Evolutionary conservation across 2,113 vertebrate genomes (phyloP), one percentile per base, ranked within the genome.

Genomic region (Arenaria interpres): DNA sequence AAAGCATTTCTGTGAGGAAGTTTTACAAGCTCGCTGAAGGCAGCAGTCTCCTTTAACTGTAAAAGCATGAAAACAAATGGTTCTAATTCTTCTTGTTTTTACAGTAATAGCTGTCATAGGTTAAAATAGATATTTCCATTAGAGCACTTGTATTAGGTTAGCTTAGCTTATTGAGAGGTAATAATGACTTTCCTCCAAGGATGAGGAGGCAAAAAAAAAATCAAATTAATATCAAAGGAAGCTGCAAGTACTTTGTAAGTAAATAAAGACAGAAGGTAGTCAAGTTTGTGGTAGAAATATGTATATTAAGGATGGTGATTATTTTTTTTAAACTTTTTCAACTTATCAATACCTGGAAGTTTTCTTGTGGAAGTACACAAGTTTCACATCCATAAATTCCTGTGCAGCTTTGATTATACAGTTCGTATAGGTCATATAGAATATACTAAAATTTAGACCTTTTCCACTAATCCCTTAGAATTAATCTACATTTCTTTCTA

Each of bases 111-210:
- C 76, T 92, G 88, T 87, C 78, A 91, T 28, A 81, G 32, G 46
- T 72, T 92, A 87, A 96, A 96, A 85, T 9, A 81, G 68, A 72
- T 84, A 51, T 72, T 95, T 94, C 76, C 73, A 85, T 93, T 96
- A 96, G 20, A 60, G 35, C 11, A 17, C 43, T 92, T 81, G 46
- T 45, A 85, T 94, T 87, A 72, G 56, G 56, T 90, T 95, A 86
- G 25, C 63, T 62, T 89, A 71, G 25, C 53, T 68, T 93, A 85
- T 59, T 84, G 83, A 78, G 83, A 84, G 41, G 30, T 78, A 89
- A 37, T 88, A 46, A 92, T 68, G 59, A 90, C 76, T 88, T 93
- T 67, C 4, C 14, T 89, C 48, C 12, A 60, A 87, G 73, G 35
- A 80, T 56, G 48, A 86, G 33, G n/a, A 69, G 14, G 50, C 12